Evolutionary conservation across 37 sponge, comb jelly and placozoan species (phyloP).

Genomic region (Lycopodina hypogea): DNA sequence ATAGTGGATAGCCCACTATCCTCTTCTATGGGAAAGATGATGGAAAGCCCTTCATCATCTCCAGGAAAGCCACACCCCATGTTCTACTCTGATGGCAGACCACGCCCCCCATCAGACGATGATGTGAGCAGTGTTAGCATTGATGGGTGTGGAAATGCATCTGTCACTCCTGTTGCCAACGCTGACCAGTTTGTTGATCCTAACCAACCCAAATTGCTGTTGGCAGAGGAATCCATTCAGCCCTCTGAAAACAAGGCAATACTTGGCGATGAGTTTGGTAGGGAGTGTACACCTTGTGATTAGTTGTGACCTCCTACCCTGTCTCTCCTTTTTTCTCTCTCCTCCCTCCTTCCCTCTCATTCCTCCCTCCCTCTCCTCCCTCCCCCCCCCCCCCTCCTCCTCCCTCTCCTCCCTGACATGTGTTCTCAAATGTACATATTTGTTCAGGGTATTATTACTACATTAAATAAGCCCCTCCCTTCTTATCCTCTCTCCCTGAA

Average conservation of each 20-base stretch:
- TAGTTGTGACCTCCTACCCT: no score
- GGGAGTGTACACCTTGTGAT: not conserved
- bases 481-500: no score
- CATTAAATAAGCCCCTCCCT: no score
- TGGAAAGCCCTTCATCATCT: constrained; percentile 2
- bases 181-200: constrained; percentile 3
- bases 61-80: not conserved
- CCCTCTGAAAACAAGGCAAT: constrained; percentile 7
- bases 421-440: no score
- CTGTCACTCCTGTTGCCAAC: not conserved
- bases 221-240: constrained; percentile 8
- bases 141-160: not conserved
- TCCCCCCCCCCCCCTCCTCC: no score
- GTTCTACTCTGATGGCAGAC: constrained; percentile 6
- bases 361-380: no score
- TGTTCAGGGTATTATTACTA: no score
- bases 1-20: no score
- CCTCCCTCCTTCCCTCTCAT: no score
- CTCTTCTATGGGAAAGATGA: not conserved
- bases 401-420: no score
- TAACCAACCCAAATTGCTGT: constrained; percentile 22
- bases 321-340: no score
- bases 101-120: constrained; percentile 6
- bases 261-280: not conserved
- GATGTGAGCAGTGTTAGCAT: not conserved